Conservation (phyloP, 2,113 vertebrate species). For the Clarias gariepinus region DNA sequence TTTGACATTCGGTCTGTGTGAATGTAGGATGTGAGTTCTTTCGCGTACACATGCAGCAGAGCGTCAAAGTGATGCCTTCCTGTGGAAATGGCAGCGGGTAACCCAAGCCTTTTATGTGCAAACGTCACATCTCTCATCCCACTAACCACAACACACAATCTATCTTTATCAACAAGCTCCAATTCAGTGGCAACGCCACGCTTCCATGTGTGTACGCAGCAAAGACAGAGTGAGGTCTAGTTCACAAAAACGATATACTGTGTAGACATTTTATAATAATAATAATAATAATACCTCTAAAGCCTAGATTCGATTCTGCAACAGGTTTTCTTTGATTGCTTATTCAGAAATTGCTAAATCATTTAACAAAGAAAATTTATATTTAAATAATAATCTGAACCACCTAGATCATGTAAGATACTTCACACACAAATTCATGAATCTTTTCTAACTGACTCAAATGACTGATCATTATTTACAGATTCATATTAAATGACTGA, state of each 20-base stretch:
- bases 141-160: slow-evolving; percentile 18
- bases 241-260: background rate
- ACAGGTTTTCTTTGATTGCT: no score
- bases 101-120: slow-evolving; percentile 9
- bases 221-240: background rate
- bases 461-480: background rate
- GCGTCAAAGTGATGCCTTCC: slow-evolving; percentile 27
- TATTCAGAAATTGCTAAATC: no score
- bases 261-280: background rate
- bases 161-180: background rate
- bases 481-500: background rate
- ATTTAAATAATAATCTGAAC: background rate
- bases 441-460: background rate
- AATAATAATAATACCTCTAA: background rate
- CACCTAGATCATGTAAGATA: background rate
- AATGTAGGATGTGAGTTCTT: background rate
- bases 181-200: background rate
- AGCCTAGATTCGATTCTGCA: background rate
- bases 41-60: background rate
- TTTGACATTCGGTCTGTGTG: background rate
- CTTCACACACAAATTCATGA: background rate
- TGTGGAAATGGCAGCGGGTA: slow-evolving; percentile 6
- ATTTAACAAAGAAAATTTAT: no score
- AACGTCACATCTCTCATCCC: background rate
- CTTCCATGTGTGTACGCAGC: background rate